A percentile compares a stretch with the other conserved stretches of the same genome.
Conservation (phyloP, 64 coral and sea anemone genomes). For the Exaiptasia diaphana region DNA sequence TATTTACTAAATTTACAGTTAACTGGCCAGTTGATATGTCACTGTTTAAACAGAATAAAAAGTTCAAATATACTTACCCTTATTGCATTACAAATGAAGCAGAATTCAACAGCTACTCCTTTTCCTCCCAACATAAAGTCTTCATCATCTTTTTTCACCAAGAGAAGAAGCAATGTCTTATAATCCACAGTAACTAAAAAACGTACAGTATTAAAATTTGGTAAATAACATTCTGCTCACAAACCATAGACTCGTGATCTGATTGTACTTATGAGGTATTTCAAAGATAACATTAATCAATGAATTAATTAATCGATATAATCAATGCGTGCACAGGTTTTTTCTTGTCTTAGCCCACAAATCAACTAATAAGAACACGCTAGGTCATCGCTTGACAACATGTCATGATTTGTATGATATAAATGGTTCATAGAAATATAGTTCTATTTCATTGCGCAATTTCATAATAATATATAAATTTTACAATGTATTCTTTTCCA, state of each 20-base stretch:
- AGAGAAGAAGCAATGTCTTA: conserved; percentile 12
- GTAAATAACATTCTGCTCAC: too few species aligned
- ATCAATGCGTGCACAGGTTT: not conserved
- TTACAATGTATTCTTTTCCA: not conserved
- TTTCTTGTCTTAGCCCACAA: not conserved
- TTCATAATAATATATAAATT: too few species aligned
- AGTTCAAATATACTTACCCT: not conserved
- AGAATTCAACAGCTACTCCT: conserved; percentile 6
- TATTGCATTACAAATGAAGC: conserved; percentile 18
- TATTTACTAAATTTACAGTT: not conserved
- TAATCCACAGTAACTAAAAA: conserved; percentile 15
- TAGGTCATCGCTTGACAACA: too few species aligned
- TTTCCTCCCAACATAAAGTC: conserved; percentile 6
- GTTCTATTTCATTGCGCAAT: too few species aligned
- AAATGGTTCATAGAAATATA: too few species aligned
- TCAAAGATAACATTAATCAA: not conserved
- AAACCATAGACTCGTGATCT: not conserved
- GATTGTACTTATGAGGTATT: not conserved
- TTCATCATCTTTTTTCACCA: not conserved
- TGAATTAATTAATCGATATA: not conserved
- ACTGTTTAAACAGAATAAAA: not conserved
- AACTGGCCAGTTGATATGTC: not conserved
- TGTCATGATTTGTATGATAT: too few species aligned
- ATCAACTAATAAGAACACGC: not conserved
- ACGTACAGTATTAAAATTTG: not conserved